Evolutionary conservation across 2,888 invertebrate genomes (phyloP), one percentile per base, ranked within the genome.

Genomic region (Yponomeuta plumbellus): DNA sequence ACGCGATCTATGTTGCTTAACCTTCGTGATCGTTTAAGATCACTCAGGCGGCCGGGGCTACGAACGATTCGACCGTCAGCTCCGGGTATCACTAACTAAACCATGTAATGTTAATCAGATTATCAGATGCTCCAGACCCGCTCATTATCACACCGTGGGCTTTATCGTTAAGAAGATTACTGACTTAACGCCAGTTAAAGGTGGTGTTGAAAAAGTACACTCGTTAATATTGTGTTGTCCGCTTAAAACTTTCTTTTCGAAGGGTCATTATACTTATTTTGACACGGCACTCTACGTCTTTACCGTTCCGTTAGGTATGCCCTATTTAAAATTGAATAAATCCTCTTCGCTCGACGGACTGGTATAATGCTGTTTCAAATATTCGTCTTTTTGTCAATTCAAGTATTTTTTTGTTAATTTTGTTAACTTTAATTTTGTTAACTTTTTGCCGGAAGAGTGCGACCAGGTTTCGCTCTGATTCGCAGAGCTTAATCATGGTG

Each of bases 231-330:
- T 52, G 44, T 52, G 44, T 52, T 52, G 17, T 4, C 44, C 4
- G 17, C 44, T 52, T 13, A 52, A 52, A 52, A 52, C 44, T 52
- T 52, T 52, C 44, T 52, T 44, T 52, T 52, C 44, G 13, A 52
- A 52, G 44, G 44, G 44, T 52, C 44, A 52, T 52, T 52, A 52
- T 13, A 52, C 44, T 52, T 52, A 52, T 52, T 52, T 52, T 52
- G 44, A 52, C 17, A 52, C 17, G 17, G 5, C 17, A 52, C 44
- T 17, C 8, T 26, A 5, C 13, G 6, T 2, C 11, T 44, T 44
- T 2, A 39, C 39, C 44, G 0, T 44, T 44, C 11, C 44, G 13
- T 52, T 13, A 52, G 13, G 44, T 52, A 34, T 52, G 17, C 1
- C 44, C 17, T 52, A 4, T 52, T 52, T 52, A 13, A 17, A 52